Evolutionary conservation across 2,888 invertebrate genomes (phyloP), one percentile per base, ranked within the genome.

Genomic region (Cataglyphis albicans): DNA sequence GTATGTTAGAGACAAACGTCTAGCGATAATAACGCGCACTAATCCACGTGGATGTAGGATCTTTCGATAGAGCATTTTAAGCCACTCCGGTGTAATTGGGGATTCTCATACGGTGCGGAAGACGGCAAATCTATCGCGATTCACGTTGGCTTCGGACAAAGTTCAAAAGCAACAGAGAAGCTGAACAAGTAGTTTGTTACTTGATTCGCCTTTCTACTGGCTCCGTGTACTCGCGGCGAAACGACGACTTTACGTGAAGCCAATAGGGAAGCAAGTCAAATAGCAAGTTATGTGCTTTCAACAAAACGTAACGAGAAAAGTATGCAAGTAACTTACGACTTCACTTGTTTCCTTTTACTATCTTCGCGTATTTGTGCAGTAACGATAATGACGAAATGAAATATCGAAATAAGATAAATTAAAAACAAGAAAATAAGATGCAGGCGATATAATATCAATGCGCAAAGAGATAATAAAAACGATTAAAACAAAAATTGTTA

Each of bases 21-120:
- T 67, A 55, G n/a, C 38, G 25, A 78, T 68, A 68, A 83, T 80
- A 84, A 59, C 68, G 80, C 55, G 72, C 73, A 74, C 82, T 81
- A 86, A 86, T 83, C 64, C 65, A 44, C 59, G 68, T 61, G 63
- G 72, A 48, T 44, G 21, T 15, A 25, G 18, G 48, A n/a, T 9
- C 29, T 65, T 29, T 41, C 65, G 25, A 18, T 15, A 15, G 38
- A 55, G 10, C 29, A 12, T 21, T 21, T 21, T 15, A 21, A n/a
- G 10, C 12, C 25, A 12, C 64, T 18, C 35, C 35, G 52, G n/a
- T 12, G 38, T 18, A 41, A 64, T 38, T 15, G n/a, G 15, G 21
- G 21, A 21, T 29, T 5, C 4, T 21, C 52, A 2, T 4, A 6
- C 65, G 44, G 6, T 25, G 29, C 21, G 55, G 25, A 65, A 41